phyloP scores from a whole-genome alignment of 2,797 vertebrate genomes.

The Danionella dracula region DNA sequence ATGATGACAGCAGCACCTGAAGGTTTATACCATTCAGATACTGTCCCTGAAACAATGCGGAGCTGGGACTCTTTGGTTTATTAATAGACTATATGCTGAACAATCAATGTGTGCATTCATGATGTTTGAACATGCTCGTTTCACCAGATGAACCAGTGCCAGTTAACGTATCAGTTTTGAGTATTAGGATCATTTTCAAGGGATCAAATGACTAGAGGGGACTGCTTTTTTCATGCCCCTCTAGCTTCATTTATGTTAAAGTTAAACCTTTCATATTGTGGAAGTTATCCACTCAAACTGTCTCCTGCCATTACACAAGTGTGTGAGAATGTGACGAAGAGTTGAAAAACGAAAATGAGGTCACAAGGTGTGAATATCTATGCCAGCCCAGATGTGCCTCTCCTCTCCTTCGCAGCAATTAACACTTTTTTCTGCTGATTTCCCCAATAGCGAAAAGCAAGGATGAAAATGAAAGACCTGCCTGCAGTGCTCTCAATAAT shows the following conservation, averaged over 20 bases:
- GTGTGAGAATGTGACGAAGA: slow-evolving; percentile 1
- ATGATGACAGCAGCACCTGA: too few species aligned
- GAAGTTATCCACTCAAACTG: not conserved
- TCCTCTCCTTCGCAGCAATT: slow-evolving; percentile 47
- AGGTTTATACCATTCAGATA: too few species aligned
- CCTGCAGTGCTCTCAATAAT: slow-evolving; percentile 64
- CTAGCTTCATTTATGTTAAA: not conserved
- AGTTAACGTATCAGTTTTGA: too few species aligned
- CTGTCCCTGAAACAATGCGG: too few species aligned
- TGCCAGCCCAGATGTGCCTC: slow-evolving; percentile 34
- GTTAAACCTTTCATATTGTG: not conserved
- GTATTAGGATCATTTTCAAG: too few species aligned
- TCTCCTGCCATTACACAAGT: too few species aligned
- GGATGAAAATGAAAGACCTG: slow-evolving; percentile 56
- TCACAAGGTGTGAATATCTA: slow-evolving; percentile 29
- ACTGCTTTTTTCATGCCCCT: not conserved
- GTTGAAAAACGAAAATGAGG: not conserved
- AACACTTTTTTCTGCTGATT: slow-evolving; percentile 34
- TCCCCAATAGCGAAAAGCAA: slow-evolving; percentile 25
- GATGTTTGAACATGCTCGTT: too few species aligned
- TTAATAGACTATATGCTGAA: too few species aligned
- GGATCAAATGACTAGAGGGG: too few species aligned
- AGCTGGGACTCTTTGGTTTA: too few species aligned
- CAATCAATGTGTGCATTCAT: too few species aligned
- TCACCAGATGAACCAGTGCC: too few species aligned